Base-by-base conservation (phyloP, 2,888 invertebrate species). In the Seladonia tumulorum region DNA sequence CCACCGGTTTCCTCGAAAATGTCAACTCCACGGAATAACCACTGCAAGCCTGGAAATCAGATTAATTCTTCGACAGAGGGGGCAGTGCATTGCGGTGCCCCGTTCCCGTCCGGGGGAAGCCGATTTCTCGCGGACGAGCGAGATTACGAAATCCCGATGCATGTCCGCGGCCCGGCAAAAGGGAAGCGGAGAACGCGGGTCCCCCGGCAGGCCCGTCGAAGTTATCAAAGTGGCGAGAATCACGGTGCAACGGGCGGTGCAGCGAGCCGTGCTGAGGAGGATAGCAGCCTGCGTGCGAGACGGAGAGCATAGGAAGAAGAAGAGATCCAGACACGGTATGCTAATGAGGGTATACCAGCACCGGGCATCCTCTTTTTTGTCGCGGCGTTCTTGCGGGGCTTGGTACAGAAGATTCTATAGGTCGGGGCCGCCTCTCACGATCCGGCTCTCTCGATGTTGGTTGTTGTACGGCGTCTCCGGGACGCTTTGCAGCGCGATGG, bases 241-340 rank as follows among this genome's bases (percentile, higher is more conserved):
- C 81, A 57, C 70, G 57, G 12, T n/a, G 57, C 22, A 57, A 12
- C 47, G 57, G 8, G 57, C 57, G 57, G 22, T 35, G 53, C 35
- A 70, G 79, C 60, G 29, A 63, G 68, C 35, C 53, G 73, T 22
- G 18, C 10, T 35, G 29, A 49, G 16, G 18, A 35, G 25, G 57
- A 76, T n/a, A 60, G 57, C 70, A 60, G 47, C 10, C 22, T 3
- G 39, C 45, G 49, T 63, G 16, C 60, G 22, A 45, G 74, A 77
- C 45, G 22, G 35, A 22, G 42, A 71, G 68, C 57, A 22, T 45
- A 35, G 66, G 57, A 29, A 35, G 72, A 70, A 73, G 66, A 70
- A 73, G 66, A 81, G 74, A 72, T 73, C 76, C 81, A 81, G 75
- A 68, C 81, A 76, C n/a, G 86, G 81, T 86, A 86, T 86, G 86